Base-by-base conservation (phyloP, 2,797 vertebrate genomes). In the Protosalanx chinensis region DNA sequence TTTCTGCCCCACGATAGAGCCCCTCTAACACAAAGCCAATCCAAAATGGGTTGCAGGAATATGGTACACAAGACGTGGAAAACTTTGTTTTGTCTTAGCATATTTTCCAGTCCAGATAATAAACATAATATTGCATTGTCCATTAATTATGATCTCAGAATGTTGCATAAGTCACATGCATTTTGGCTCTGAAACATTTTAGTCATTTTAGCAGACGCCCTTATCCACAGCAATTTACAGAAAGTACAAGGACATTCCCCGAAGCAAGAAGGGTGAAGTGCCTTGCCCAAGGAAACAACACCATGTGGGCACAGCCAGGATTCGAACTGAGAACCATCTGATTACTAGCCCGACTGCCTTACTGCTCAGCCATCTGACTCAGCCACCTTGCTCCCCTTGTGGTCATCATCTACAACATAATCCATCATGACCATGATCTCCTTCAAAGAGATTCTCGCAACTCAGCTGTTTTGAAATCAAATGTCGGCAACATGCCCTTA, bases 31-130 rank as follows among this genome's bases (percentile, higher is more conserved):
- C 83, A 87, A 81, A 81, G 76, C 72, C 73, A 75, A 72, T 80
- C 68, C 51, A 75, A 84, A 86, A 84, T 77, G 76, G 71, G 77
- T 72, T 82, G 80, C 79, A 73, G 72, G 77, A 79, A 79, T 85
- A 71, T 62, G 82, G 86, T 60, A 84, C 77, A 78, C 80, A 77
- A 81, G 76, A 86, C 59, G 53, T 72, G 37, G 51, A 84, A 79
- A 67, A 81, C 68, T 76, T 37, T 74, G 73, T 87, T 84, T 87
- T 85, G 76, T 85, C 79, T 86, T 83, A 74, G 76, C 77, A 32
- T 83, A 89, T 89, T 89, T 92, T 90, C 86, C 87, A 89, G 82
- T 84, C 83, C 86, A 88, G 81, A 91, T 89, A 85, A 89, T 88
- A 72, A 86, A 84, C 80, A 90, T 88, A 91, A 90, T 88, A 87